Percentiles rank a stretch among this genome's conserved stretches.
Conservation (phyloP, 2,888 invertebrate species). For the Xanthorhoe designata region DNA sequence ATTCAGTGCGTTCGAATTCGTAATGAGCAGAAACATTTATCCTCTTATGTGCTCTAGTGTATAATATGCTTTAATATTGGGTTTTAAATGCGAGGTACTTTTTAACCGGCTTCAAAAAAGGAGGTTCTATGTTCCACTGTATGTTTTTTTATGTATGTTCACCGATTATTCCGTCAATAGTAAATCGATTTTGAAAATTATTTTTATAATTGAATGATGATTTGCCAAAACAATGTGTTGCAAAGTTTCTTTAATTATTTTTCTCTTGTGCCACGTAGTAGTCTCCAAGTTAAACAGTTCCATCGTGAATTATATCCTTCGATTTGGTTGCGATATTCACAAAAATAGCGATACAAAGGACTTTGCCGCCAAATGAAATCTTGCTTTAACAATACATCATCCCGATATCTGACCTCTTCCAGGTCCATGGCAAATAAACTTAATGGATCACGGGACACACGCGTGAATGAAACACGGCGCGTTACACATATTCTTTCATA, state of each 20-base stretch:
- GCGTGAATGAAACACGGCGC: constrained; percentile 25
- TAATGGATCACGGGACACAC: constrained; percentile 64
- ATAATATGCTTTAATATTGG: too few species aligned
- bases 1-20: too few species aligned
- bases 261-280: constrained; percentile 2
- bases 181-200: too few species aligned
- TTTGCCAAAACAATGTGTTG: background rate
- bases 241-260: background rate
- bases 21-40: too few species aligned
- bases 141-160: too few species aligned
- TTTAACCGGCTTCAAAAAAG: too few species aligned
- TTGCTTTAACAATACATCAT: constrained; percentile 73
- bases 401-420: constrained; percentile 67
- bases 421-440: constrained; percentile 70
- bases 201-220: too few species aligned
- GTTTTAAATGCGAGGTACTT: too few species aligned
- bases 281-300: constrained; percentile 23
- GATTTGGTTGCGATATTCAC: constrained; percentile 8
- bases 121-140: too few species aligned
- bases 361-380: constrained; percentile 59
- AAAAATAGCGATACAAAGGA: constrained; percentile 32
- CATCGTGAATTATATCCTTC: constrained; percentile 4
- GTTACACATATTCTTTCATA: too few species aligned
- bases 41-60: too few species aligned
- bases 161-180: too few species aligned